Conservation (phyloP, 2,113 vertebrate genomes). For the Paraplagusia blochii region DNA sequence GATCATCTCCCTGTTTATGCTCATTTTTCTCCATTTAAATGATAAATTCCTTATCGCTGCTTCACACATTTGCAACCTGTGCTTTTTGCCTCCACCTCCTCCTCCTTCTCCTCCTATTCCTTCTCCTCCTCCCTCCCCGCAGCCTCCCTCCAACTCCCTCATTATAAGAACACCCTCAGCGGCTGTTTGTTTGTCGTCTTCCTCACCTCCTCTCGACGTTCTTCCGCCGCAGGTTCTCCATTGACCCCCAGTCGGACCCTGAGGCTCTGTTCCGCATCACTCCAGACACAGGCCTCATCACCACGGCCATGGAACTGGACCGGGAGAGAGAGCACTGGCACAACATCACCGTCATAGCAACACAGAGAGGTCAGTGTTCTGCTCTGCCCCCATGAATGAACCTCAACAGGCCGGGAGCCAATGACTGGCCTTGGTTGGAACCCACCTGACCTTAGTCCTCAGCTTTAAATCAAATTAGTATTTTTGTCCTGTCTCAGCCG, state of each 20-base stretch:
- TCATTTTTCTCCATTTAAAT: slow-evolving; percentile 59
- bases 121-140: slow-evolving; percentile 19
- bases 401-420: no score
- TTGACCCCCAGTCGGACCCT: slow-evolving; percentile 85
- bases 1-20: slow-evolving; percentile 71
- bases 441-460: no score
- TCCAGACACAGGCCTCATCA: slow-evolving; percentile 83
- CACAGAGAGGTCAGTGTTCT: slow-evolving; percentile 81
- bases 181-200: slow-evolving; percentile 1
- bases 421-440: no score
- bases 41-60: slow-evolving; percentile 56
- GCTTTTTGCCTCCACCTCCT: slow-evolving; percentile 30
- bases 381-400: background rate
- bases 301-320: slow-evolving; percentile 82
- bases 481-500: no score
- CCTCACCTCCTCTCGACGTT: slow-evolving; percentile 4
- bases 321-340: slow-evolving; percentile 85
- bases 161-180: slow-evolving; percentile 1
- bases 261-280: slow-evolving; percentile 84
- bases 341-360: slow-evolving; percentile 86
- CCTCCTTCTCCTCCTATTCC: slow-evolving; percentile 21
- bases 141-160: slow-evolving; percentile 9
- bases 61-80: slow-evolving; percentile 55
- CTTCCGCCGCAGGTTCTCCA: slow-evolving; percentile 78
- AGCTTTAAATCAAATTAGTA: no score